Base-by-base conservation (phyloP, 2,888 invertebrate genomes). In the Apoda limacodes region DNA sequence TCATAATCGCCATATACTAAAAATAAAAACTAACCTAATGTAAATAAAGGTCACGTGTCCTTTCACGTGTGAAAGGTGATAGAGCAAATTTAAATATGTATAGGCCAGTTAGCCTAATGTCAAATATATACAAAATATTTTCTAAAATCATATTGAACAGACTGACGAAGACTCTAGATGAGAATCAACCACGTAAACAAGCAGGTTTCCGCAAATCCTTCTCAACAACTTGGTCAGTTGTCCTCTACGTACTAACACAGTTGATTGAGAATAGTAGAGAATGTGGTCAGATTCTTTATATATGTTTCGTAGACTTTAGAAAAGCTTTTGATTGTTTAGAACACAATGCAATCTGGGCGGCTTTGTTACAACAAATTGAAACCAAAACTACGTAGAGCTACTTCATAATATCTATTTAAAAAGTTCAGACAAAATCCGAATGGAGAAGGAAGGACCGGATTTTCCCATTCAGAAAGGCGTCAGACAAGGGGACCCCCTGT, bases 351-450 rank as follows among this genome's bases (percentile, higher is more conserved):
- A 34, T 34, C 17, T 34, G 25, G 33, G 9, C 31, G 20, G n/a
- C 32, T 27, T 32, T 43, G 7, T 10, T 22, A 33, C 39, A 35
- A 37, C 37, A 33, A 10, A 14, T 43, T 7, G 17, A 17, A 9
- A 28, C 11, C 11, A 13, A n/a, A 24, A n/a, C 7, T 39, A 31
- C 17, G 29, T 39, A 12, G 22, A 20, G 35, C 12, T 15, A 36
- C 2, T 22, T 17, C 17, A 29, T 10, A 14, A 19, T 13, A 32
- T 39, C 15, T 32, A 36, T 24, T 21, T 15, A 22, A 28, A 32
- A 17, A 22, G 36, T 13, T 28, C 23, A 9, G 29, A 25, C 6
- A 24, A 17, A 29, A 22, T 35, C 7, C 25, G 33, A 5, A 10
- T 37, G 10, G 33, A 33, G 25, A 17, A 11, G n/a, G 25, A 28